A percentile compares a stretch with the other conserved stretches of the same genome.
Evolutionary conservation across 2,888 invertebrate genomes (phyloP).

Genomic region (Campaea margaritaria): DNA sequence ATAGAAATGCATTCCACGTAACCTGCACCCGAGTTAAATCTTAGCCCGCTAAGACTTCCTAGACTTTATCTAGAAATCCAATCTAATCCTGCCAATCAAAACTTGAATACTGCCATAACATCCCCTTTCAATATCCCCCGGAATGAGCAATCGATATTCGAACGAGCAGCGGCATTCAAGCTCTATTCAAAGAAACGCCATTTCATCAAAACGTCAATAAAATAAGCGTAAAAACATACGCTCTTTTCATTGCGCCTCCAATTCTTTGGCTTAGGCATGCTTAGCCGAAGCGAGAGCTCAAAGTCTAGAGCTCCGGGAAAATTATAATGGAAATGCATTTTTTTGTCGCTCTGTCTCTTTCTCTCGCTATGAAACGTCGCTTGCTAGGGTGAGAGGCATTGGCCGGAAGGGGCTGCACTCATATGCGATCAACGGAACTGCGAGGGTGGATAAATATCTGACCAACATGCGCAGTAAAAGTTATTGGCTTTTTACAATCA

Average conservation of each 20-base stretch:
- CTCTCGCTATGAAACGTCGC: no score
- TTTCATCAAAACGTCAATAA: constrained; percentile 6
- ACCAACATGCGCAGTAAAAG: no score
- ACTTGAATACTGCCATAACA: constrained; percentile 2
- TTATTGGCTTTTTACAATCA: no score
- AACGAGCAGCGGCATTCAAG: not conserved
- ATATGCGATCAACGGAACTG: no score
- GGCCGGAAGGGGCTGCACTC: no score
- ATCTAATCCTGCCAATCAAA: constrained; percentile 7
- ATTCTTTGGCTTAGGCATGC: constrained; percentile 5
- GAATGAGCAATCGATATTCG: constrained; percentile 1
- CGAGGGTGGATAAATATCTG: no score
- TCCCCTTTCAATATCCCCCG: not conserved
- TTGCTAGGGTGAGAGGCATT: no score
- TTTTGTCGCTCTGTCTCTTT: no score
- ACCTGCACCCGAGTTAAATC: no score
- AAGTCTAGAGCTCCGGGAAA: constrained; percentile 1
- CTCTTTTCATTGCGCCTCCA: constrained; percentile 8
- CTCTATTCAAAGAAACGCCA: constrained; percentile 6
- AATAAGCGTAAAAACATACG: constrained; percentile 14
- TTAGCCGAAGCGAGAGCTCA: constrained; percentile 13
- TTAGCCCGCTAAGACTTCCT: no score
- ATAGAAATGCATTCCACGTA: no score
- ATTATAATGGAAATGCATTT: not conserved
- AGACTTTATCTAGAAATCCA: not conserved